phyloP scores from a whole-genome alignment of 2,113 vertebrate genomes.

The Trematocara unimaculatum region DNA sequence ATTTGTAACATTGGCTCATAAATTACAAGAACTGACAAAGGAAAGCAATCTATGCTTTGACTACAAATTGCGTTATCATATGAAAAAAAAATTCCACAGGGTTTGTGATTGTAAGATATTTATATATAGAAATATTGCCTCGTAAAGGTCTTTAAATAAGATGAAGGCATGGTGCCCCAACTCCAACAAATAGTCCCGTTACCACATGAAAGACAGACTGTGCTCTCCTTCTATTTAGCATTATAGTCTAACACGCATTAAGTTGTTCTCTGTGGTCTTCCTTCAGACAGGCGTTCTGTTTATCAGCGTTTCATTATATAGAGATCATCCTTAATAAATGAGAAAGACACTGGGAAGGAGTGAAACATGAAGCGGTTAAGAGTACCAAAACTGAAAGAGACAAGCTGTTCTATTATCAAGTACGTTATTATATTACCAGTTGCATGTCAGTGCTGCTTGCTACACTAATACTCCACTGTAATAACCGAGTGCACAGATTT shows the following conservation, averaged over 20 bases:
- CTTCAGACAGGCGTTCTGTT: not conserved
- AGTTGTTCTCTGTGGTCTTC: not conserved
- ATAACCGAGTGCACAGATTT: not conserved
- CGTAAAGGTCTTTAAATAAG: slow-evolving; percentile 37
- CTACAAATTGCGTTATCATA: not conserved
- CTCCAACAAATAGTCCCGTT: slow-evolving; percentile 28
- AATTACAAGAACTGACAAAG: not conserved
- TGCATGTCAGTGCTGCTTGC: not conserved
- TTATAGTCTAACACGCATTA: slow-evolving; percentile 8
- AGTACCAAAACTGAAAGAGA: not conserved
- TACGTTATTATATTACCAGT: not conserved
- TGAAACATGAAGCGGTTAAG: not conserved
- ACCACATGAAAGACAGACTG: slow-evolving; percentile 49
- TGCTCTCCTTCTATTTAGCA: slow-evolving; percentile 17
- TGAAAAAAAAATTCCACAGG: not conserved
- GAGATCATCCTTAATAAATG: not conserved
- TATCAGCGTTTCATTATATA: not conserved
- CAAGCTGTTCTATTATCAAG: not conserved
- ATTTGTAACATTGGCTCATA: not conserved
- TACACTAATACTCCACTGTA: not conserved
- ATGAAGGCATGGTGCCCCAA: slow-evolving; percentile 25
- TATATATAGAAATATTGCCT: slow-evolving; percentile 36
- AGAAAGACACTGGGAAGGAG: not conserved
- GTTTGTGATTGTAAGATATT: slow-evolving; percentile 25
- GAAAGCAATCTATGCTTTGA: not conserved